phyloP scores from a whole-genome alignment of 1,140 invertebrate genomes.

The Cydia fagiglandana region DNA sequence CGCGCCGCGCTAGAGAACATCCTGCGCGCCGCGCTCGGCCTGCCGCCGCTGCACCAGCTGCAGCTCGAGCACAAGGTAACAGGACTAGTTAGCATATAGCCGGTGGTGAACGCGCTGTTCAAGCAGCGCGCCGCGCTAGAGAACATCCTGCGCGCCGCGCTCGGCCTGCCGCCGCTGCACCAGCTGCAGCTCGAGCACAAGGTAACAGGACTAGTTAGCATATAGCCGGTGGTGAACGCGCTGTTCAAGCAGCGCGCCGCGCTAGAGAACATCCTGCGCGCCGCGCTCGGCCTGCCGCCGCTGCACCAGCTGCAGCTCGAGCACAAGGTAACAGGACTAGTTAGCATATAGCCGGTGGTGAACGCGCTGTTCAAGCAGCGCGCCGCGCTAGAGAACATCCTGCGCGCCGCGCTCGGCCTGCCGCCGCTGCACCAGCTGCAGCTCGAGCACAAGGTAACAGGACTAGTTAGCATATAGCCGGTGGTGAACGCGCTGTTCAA shows the following conservation, averaged over 20 bases:
- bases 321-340: neutral
- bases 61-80: neutral
- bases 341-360: constrained; percentile 86
- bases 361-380: constrained; percentile 84
- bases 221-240: constrained; percentile 91
- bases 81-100: too few species aligned
- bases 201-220: too few species aligned
- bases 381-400: neutral
- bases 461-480: too few species aligned
- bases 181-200: neutral
- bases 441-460: neutral
- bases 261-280: neutral
- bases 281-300: neutral
- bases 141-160: neutral
- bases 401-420: neutral
- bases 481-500: constrained; percentile 90
- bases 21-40: neutral
- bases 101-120: constrained; percentile 91
- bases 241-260: constrained; percentile 63
- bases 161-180: neutral
- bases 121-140: neutral
- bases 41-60: neutral
- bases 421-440: neutral
- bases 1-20: neutral
- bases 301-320: neutral